These are phyloP conservation scores for Eurystomus gularis DNA, from an alignment of 2,113 vertebrate genomes.

Conservation along the genomic window DNA sequence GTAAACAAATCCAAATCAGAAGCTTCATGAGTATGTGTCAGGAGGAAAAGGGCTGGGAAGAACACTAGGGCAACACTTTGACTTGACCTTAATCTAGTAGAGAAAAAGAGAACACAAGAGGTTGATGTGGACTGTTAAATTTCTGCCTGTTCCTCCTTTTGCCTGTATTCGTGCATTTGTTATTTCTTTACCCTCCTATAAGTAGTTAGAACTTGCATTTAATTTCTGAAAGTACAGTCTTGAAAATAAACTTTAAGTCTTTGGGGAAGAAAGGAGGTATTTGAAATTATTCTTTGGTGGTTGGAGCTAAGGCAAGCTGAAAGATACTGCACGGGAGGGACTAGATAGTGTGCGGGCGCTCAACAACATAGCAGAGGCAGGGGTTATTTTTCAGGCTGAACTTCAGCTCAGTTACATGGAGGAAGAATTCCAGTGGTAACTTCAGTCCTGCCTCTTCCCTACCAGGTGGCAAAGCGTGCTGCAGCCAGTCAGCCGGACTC, in stretches of 20 bases:
- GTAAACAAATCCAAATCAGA: neutral
- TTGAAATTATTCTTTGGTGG: neutral
- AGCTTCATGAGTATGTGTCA: neutral
- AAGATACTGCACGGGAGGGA: neutral
- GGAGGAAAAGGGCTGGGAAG: neutral
- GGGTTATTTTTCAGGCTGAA: neutral
- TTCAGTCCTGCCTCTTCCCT: neutral
- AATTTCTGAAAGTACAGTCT: neutral
- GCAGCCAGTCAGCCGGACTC: slow-evolving; percentile 91
- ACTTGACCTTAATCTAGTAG: neutral
- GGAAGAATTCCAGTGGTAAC: neutral
- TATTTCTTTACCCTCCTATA: neutral
- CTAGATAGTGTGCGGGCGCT: neutral
- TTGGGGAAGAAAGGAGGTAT: neutral
- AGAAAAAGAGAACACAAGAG: neutral
- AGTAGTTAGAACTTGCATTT: neutral
- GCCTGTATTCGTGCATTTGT: too few species aligned
- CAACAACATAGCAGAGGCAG: neutral
- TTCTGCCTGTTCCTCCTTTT: neutral
- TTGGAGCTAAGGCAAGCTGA: neutral
- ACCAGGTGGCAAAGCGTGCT: slow-evolving; percentile 92
- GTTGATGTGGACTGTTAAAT: neutral
- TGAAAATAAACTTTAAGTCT: neutral
- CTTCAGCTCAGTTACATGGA: neutral
- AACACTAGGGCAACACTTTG: neutral